Conservation (phyloP, 2,888 invertebrate species). For the Biston stratarius region DNA sequence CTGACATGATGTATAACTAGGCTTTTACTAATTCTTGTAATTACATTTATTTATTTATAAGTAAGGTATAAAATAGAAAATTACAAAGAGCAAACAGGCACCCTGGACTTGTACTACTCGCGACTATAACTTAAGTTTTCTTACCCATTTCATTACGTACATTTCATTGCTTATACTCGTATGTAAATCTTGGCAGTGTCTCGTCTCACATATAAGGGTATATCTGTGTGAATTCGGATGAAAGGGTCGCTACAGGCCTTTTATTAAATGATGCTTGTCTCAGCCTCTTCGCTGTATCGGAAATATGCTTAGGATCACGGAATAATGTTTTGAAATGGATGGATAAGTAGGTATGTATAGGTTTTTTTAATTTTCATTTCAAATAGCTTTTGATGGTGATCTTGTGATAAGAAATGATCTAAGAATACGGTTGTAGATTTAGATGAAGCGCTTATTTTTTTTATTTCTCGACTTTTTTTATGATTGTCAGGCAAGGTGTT, state of each 20-base stretch:
- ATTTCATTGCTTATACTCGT: slow-evolving; percentile 68
- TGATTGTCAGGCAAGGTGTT: too few species aligned
- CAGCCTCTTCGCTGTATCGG: slow-evolving; percentile 49
- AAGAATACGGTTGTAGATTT: too few species aligned
- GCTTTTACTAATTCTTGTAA: too few species aligned
- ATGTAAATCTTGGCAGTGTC: slow-evolving; percentile 56
- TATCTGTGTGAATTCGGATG: slow-evolving; percentile 62
- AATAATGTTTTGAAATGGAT: slow-evolving; percentile 29
- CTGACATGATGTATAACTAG: too few species aligned
- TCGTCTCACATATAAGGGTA: slow-evolving; percentile 54
- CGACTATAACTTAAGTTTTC: background rate
- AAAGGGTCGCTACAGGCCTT: slow-evolving; percentile 67
- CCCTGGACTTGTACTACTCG: background rate
- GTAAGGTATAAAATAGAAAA: too few species aligned
- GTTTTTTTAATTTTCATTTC: too few species aligned
- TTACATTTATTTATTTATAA: too few species aligned
- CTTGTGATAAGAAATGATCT: too few species aligned
- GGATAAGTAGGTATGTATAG: background rate
- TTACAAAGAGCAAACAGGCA: too few species aligned
- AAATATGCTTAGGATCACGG: slow-evolving; percentile 34
- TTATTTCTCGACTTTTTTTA: too few species aligned
- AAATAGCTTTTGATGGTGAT: too few species aligned
- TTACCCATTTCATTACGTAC: slow-evolving; percentile 13
- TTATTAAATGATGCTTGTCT: slow-evolving; percentile 62
- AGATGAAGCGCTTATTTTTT: too few species aligned